phyloP scores from a whole-genome alignment of 2,797 vertebrate genomes.

The Argentina silus region DNA sequence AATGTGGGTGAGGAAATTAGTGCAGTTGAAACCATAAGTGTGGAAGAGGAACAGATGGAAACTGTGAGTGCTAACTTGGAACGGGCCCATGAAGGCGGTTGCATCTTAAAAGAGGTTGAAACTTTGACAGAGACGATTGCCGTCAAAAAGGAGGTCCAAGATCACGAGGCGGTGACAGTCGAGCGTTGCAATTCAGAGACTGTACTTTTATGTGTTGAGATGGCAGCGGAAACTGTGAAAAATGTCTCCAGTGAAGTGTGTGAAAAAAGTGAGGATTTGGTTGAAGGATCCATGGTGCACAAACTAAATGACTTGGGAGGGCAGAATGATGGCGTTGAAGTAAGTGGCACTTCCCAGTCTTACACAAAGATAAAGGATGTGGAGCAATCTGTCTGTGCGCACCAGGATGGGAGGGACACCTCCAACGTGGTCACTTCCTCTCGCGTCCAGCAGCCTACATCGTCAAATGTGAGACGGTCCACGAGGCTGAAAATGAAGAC shows the following conservation, averaged over 20 bases:
- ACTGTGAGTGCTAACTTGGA: conserved; percentile 16
- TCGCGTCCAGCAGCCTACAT: conserved; percentile 6
- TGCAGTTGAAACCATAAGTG: not conserved
- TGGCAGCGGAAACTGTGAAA: conserved; percentile 16
- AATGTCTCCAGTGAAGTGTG: conserved; percentile 19
- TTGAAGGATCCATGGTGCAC: not conserved
- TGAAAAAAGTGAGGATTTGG: not conserved
- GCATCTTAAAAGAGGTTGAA: conserved; percentile 60
- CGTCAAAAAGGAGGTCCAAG: conserved; percentile 50
- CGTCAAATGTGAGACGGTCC: conserved; percentile 35
- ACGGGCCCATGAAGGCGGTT: conserved; percentile 40
- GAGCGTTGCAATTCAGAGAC: conserved; percentile 20
- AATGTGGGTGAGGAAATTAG: not conserved
- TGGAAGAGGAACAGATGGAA: conserved; percentile 30
- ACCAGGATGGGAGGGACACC: conserved; percentile 10
- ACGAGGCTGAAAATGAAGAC: conserved; percentile 45
- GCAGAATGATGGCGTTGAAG: not conserved
- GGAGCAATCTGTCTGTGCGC: not conserved
- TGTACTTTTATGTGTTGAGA: conserved; percentile 11
- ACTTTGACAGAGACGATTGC: conserved; percentile 64
- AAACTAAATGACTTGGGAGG: not conserved
- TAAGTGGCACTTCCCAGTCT: not conserved
- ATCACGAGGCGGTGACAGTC: conserved; percentile 35
- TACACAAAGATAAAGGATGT: conserved; percentile 2
- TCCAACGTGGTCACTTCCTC: conserved; percentile 8